Evolutionary conservation across 2,888 invertebrate genomes (phyloP).

Genomic region (Podabrus alpinus): DNA sequence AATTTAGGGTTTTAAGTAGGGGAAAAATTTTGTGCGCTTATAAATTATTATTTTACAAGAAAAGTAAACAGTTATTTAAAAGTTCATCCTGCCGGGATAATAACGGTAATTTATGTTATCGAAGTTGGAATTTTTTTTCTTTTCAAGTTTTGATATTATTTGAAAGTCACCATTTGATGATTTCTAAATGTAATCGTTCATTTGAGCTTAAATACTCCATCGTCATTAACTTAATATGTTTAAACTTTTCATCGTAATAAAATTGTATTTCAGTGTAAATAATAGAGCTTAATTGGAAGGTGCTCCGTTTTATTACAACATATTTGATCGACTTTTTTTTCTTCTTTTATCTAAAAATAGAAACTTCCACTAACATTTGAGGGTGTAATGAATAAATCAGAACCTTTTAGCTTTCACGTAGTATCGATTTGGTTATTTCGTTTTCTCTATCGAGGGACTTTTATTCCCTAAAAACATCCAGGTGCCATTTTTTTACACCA

Average conservation of each 20-base stretch:
- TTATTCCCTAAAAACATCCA: not conserved
- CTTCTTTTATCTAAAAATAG: not conserved
- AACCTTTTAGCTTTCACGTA: not conserved
- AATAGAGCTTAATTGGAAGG: not conserved
- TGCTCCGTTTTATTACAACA: not conserved
- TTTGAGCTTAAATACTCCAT: not conserved
- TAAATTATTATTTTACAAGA: not conserved
- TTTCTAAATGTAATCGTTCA: slow-evolving; percentile 6
- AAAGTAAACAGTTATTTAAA: not conserved
- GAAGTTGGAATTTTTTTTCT: not conserved
- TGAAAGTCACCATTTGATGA: slow-evolving; percentile 2
- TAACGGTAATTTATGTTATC: not conserved
- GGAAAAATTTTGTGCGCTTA: not conserved
- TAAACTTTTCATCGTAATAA: not conserved
- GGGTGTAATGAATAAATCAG: not conserved
- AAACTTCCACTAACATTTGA: not conserved
- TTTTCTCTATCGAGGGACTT: not conserved
- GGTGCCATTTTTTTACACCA: not conserved
- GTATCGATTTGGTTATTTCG: not conserved
- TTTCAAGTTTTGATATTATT: not conserved
- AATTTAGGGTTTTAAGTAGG: not conserved
- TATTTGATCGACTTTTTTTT: not conserved
- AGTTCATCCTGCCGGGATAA: not conserved
- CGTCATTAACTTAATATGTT: slow-evolving; percentile 3
- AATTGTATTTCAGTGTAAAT: not conserved